Evolutionary conservation across 2,797 vertebrate genomes (phyloP).

Genomic region (Chrysocyon brachyurus): DNA sequence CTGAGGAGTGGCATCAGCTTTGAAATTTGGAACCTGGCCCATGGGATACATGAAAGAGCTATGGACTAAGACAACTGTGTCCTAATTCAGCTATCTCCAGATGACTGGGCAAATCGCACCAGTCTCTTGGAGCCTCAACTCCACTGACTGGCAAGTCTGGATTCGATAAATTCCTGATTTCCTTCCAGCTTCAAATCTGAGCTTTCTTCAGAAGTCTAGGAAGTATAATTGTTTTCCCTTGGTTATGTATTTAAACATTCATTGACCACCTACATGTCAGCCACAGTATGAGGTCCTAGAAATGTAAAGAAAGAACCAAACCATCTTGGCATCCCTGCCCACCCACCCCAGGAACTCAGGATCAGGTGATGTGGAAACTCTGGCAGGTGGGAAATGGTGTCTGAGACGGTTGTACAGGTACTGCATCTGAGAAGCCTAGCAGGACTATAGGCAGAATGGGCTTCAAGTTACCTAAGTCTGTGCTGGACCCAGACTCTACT

Average conservation of each 20-base stretch:
- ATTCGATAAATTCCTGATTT: conserved; percentile 15
- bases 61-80: neutral
- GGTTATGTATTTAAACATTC: neutral
- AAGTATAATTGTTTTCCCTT: conserved; percentile 24
- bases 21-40: neutral
- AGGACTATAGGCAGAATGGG: neutral
- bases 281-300: neutral
- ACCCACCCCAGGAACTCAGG: neutral
- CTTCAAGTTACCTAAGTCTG: neutral
- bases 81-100: neutral
- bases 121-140: neutral
- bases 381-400: neutral
- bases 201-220: conserved; percentile 36
- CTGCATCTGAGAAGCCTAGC: neutral
- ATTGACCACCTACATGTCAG: neutral
- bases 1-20: neutral
- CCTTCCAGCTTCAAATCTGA: conserved; percentile 40
- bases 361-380: neutral
- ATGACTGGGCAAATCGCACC: neutral
- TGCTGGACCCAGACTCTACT: neutral
- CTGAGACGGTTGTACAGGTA: neutral
- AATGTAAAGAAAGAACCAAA: neutral
- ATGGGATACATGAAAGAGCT: neutral
- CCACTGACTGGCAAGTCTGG: neutral
- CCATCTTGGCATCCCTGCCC: too few species aligned